A percentile compares a stretch with the other conserved stretches of the same genome.
Evolutionary conservation across 2,797 vertebrate genomes (phyloP).

Genomic region (Knipowitschia caucasica): DNA sequence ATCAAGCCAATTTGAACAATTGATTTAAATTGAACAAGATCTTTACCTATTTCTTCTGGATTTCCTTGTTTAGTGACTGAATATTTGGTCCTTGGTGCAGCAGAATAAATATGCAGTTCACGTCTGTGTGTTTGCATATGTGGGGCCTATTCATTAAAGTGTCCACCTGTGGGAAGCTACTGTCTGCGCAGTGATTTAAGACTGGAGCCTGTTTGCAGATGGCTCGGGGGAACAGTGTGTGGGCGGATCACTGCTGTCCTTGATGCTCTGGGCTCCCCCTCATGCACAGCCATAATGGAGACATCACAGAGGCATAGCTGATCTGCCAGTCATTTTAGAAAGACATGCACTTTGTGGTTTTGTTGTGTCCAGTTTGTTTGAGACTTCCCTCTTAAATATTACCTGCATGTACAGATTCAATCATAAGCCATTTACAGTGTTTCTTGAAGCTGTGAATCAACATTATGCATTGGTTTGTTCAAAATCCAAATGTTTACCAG

Average conservation of each 20-base stretch:
- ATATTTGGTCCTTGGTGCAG: not conserved
- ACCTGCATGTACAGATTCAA: slow-evolving; percentile 23
- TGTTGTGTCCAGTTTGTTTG: slow-evolving; percentile 24
- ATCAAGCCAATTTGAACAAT: too few species aligned
- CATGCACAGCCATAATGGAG: slow-evolving; percentile 54
- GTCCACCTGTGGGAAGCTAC: slow-evolving; percentile 57
- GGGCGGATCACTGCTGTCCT: slow-evolving; percentile 62
- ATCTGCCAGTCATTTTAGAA: slow-evolving; percentile 45
- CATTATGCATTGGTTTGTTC: not conserved
- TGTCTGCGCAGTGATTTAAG: slow-evolving; percentile 60
- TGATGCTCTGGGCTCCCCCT: slow-evolving; percentile 57
- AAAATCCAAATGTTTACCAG: too few species aligned
- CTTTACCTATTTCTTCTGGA: too few species aligned
- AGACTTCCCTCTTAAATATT: slow-evolving; percentile 28
- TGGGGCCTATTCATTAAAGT: slow-evolving; percentile 46
- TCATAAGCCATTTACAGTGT: slow-evolving; percentile 13
- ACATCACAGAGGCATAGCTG: slow-evolving; percentile 41
- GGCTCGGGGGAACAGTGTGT: slow-evolving; percentile 54
- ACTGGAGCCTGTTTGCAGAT: slow-evolving; percentile 56
- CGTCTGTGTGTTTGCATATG: slow-evolving; percentile 12
- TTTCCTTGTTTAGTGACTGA: not conserved
- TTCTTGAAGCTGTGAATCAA: slow-evolving; percentile 17
- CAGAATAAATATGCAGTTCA: not conserved
- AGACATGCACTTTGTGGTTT: slow-evolving; percentile 23
- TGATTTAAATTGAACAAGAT: too few species aligned